A percentile compares a stretch with the other conserved stretches of the same genome.
These are phyloP conservation scores for Cygnus atratus DNA, from an alignment of 2,113 vertebrate genomes.

Conservation along the genomic window DNA sequence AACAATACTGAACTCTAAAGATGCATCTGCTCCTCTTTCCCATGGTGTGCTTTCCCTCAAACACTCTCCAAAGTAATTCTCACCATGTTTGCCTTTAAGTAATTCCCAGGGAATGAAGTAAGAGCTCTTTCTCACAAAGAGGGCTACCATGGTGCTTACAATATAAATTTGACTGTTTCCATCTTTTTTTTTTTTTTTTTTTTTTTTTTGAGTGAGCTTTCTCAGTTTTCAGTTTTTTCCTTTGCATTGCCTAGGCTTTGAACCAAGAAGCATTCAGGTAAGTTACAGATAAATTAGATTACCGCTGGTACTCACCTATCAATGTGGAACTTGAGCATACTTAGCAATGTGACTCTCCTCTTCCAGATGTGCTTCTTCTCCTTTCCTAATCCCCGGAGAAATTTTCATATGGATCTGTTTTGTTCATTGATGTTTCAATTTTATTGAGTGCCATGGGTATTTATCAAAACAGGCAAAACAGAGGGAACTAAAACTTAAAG, in stretches of 20 bases:
- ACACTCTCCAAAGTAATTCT: constrained; percentile 54
- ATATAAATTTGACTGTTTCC: constrained; percentile 21
- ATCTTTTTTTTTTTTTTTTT: neutral
- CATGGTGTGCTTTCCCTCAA: constrained; percentile 42
- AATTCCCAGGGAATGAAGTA: constrained; percentile 50
- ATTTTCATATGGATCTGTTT: constrained; percentile 24
- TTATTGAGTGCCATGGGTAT: constrained; percentile 18
- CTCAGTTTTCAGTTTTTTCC: constrained; percentile 50
- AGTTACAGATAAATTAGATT: constrained; percentile 13
- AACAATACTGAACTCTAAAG: constrained; percentile 19
- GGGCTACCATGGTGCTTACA: constrained; percentile 17
- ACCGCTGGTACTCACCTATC: neutral
- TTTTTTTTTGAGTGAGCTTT: constrained; percentile 1
- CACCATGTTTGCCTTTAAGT: constrained; percentile 63
- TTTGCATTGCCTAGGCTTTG: constrained; percentile 15
- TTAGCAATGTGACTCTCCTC: neutral
- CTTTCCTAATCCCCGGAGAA: neutral
- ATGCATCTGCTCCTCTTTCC: constrained; percentile 66
- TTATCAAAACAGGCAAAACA: constrained; percentile 14
- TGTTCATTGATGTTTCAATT: constrained; percentile 36
- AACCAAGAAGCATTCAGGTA: constrained; percentile 1
- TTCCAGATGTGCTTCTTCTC: constrained; percentile 17
- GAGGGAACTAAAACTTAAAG: neutral
- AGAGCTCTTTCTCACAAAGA: constrained; percentile 29
- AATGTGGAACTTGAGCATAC: neutral